Percentiles rank a stretch among this genome's conserved stretches.
phyloP scores from a whole-genome alignment of 2,113 vertebrate genomes.

The Ceyx margarethae region DNA sequence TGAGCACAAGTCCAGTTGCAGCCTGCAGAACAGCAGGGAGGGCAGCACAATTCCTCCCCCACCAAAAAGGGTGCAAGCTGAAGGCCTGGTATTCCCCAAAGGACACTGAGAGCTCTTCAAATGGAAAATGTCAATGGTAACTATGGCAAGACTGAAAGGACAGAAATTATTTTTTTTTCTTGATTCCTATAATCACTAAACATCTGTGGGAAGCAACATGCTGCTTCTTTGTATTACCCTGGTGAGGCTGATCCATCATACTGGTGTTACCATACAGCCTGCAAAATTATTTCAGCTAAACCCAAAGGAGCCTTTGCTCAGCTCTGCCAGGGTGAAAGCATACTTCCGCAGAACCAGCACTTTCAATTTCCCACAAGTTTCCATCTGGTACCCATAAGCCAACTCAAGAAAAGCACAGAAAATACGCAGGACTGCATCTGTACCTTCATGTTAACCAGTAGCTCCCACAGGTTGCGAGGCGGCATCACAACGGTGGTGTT shows the following conservation, averaged over 20 bases:
- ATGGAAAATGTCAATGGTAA: background rate
- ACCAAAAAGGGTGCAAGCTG: background rate
- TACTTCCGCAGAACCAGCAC: background rate
- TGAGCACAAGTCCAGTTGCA: background rate
- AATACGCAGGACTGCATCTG: background rate
- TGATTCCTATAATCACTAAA: background rate
- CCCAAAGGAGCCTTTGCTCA: background rate
- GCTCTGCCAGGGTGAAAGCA: background rate
- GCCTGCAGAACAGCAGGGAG: rapidly evolving
- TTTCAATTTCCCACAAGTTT: background rate
- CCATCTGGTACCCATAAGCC: background rate
- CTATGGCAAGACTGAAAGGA: background rate
- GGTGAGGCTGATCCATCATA: background rate
- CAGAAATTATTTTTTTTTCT: background rate
- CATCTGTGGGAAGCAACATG: background rate
- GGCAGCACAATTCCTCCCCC: background rate
- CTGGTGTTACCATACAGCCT: background rate
- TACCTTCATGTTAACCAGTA: conserved; percentile 92
- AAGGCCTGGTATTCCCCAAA: background rate
- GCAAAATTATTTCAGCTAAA: background rate
- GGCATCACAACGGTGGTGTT: conserved; percentile 94
- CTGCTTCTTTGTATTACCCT: background rate
- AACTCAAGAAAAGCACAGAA: background rate
- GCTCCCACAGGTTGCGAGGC: conserved; percentile 92
- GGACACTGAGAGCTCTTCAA: background rate